phyloP scores from a whole-genome alignment of 2,888 invertebrate species.

The Drosophila monieri region DNA sequence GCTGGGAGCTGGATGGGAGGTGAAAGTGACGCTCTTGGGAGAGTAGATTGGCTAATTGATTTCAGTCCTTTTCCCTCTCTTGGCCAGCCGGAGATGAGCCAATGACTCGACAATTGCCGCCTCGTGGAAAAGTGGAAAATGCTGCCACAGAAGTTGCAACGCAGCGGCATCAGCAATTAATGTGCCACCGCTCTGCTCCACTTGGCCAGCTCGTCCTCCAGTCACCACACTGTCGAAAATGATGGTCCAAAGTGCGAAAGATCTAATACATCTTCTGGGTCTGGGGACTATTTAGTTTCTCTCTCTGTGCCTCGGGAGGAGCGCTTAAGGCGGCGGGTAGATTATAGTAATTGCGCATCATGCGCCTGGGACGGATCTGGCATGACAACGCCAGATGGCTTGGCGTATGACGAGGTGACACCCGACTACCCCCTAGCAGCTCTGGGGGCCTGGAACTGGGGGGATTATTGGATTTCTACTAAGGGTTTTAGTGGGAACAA shows the following conservation, averaged over 20 bases:
- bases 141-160: neutral
- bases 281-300: neutral
- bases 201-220: conserved; percentile 1
- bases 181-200: conserved; percentile 18
- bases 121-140: conserved; percentile 9
- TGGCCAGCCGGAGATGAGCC: conserved; percentile 9
- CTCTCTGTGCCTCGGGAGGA: neutral
- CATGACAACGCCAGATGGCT: conserved; percentile 56
- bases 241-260: too few relatives aligned
- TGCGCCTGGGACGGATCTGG: conserved; percentile 34
- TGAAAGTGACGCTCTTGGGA: conserved; percentile 11
- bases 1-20: neutral
- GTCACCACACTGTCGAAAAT: neutral
- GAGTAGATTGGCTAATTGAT: neutral
- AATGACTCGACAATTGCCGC: conserved; percentile 23
- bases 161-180: conserved; percentile 31
- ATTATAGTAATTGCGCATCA: conserved; percentile 57
- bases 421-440: neutral
- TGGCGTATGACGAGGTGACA: conserved; percentile 22
- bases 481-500: neutral
- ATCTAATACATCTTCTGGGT: too few relatives aligned
- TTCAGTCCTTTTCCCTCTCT: too few relatives aligned
- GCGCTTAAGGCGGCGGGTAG: conserved; percentile 50
- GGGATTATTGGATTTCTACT: too few relatives aligned
- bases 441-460: too few relatives aligned